Evolutionary conservation across 64 coral and sea anemone genomes (phyloP).

Genomic region (Actinia equina): DNA sequence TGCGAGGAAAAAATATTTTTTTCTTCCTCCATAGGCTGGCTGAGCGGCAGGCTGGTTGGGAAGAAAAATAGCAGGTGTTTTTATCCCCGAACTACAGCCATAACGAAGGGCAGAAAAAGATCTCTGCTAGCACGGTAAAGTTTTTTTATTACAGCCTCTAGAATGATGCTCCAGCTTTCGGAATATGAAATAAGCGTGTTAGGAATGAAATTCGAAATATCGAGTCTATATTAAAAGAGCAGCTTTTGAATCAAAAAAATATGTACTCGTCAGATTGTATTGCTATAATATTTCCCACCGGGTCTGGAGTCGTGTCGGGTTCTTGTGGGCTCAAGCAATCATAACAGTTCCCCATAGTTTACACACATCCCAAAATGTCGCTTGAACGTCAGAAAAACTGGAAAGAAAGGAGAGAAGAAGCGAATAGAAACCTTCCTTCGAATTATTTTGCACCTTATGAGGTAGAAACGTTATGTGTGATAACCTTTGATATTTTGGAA

Average conservation of each 20-base stretch:
- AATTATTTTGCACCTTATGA: not conserved
- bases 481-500: not conserved
- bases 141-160: not conserved
- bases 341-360: conserved; percentile 50
- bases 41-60: too few relatives aligned
- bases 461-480: not conserved
- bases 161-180: not conserved
- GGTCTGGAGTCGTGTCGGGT: conserved; percentile 45
- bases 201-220: too few relatives aligned
- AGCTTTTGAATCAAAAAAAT: not conserved
- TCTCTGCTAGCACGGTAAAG: too few relatives aligned
- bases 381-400: not conserved
- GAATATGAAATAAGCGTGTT: too few relatives aligned
- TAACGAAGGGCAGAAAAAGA: too few relatives aligned
- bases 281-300: conserved; percentile 15
- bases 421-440: not conserved
- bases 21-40: not conserved
- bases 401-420: not conserved
- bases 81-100: too few relatives aligned
- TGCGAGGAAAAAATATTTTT: too few relatives aligned
- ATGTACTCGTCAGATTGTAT: not conserved
- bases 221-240: not conserved
- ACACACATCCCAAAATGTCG: not conserved
- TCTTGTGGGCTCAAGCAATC: conserved; percentile 62
- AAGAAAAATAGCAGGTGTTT: too few relatives aligned